Evolutionary conservation across 2,113 vertebrate genomes (phyloP), one percentile per base, ranked within the genome.

Genomic region (Onychostoma macrolepis): DNA sequence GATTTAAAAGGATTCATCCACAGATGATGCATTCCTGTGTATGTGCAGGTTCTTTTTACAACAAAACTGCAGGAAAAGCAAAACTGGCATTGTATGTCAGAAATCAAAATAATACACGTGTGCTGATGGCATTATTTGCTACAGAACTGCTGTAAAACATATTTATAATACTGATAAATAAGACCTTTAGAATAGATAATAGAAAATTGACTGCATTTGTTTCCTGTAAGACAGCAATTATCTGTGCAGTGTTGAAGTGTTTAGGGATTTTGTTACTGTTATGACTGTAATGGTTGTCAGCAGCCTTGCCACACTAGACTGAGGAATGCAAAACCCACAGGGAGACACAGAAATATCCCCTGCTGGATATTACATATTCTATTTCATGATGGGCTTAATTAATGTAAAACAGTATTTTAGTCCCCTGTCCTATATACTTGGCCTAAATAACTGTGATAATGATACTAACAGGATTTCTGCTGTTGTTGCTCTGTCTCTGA

Each of bases 311-410:
- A 67, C 61, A 69, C 33, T 30, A 17, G 41, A 82, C 63, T 50
- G 63, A 83, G 45, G 43, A 83, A 81, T 81, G 36, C 2, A 15
- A 48, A 50, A 83, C 63, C 63, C 81, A 48, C 28, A 11, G 17
- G 63, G 63, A 69, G 58, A 65, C 56, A 26, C 15, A 26, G 36
- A 53, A 36, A 36, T 50, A 69, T 53, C 61, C 33, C 56, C 38
- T 83, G 21, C 76, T 17, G 43, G 8, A 58, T 36, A 48, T 33
- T 63, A 71, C 45, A 36, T 71, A 9, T 80, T 24, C 63, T 72
- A 48, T 41, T 80, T 86, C 21, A 67, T 56, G 30, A 19, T 80
- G 85, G 45, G 85, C 56, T 79, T 69, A 41, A 80, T 86, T 80
- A 56, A n/a, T 86, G 43, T 79, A 33, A 56, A 28, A 71, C 65